Conservation (phyloP, 2,888 invertebrate genomes). For the Abscondita cerata region DNA sequence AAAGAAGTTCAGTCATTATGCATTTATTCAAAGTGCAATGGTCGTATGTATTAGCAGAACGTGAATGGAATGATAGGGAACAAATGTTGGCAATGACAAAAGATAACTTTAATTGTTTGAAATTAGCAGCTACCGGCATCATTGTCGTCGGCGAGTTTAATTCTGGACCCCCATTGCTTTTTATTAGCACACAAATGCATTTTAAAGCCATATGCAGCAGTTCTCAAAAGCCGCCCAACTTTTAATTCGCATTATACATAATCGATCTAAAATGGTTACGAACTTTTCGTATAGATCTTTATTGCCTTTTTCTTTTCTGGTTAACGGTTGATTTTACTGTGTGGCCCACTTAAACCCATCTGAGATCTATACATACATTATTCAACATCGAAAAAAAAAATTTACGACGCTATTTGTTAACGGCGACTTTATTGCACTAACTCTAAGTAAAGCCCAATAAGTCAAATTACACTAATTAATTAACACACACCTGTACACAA, state of each 20-base stretch:
- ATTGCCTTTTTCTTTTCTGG: conserved; percentile 17
- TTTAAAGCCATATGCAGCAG: background rate
- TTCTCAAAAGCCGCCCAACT: background rate
- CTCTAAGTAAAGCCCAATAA: background rate
- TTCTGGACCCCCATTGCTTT: conserved; percentile 27
- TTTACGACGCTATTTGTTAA: too few species aligned
- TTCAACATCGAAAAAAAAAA: background rate
- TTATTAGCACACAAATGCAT: conserved; percentile 19
- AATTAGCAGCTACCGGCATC: conserved; percentile 33
- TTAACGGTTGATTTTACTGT: conserved; percentile 33
- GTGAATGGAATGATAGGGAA: too few species aligned
- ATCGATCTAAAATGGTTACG: background rate
- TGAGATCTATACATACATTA: background rate
- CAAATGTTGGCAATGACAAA: conserved; percentile 10
- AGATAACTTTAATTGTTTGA: conserved; percentile 25
- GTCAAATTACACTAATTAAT: background rate
- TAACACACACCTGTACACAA: background rate
- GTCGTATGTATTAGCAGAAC: conserved; percentile 9
- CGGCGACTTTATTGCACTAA: background rate
- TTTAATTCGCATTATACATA: background rate
- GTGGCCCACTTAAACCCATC: conserved; percentile 26
- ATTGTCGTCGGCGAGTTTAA: conserved; percentile 26
- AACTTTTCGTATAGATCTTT: conserved; percentile 9
- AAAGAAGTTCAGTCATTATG: background rate
- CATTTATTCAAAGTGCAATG: conserved; percentile 14